Evolutionary conservation across 1,140 invertebrate species (phyloP).

Genomic region (Coboldia fuscipes): DNA sequence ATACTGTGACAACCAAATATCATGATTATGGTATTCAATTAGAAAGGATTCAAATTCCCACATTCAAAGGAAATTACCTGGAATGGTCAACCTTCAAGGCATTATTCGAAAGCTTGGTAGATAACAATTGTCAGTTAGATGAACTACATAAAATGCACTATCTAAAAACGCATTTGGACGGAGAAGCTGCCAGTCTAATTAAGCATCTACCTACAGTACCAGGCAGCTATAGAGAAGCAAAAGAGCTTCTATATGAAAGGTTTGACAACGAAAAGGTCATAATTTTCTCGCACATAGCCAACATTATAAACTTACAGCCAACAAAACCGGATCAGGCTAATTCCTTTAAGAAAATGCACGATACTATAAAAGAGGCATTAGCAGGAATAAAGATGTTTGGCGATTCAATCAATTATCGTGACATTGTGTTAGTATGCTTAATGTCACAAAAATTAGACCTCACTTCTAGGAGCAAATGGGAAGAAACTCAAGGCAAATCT

Average conservation of each 20-base stretch:
- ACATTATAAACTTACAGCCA: background rate
- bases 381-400: no score
- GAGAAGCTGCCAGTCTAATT: conserved; percentile 7
- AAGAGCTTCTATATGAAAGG: background rate
- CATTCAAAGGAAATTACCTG: conserved; percentile 10
- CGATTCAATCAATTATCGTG: background rate
- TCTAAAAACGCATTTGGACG: conserved; percentile 7
- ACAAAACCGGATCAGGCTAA: background rate
- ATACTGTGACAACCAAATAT: no score
- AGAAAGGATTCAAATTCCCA: conserved; percentile 7
- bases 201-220: background rate
- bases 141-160: conserved; percentile 11
- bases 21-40: no score
- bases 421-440: background rate
- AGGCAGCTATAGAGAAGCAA: background rate
- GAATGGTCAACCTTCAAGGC: conserved; percentile 13
- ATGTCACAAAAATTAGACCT: background rate
- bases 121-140: conserved; percentile 8
- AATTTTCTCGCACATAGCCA: background rate
- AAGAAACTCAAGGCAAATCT: background rate
- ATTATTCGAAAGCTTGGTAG: conserved; percentile 10
- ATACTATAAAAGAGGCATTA: background rate
- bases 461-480: background rate
- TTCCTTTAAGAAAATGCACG: background rate
- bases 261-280: background rate